phyloP scores from a whole-genome alignment of 30 jellyfish, hydroid and myxozoan genomes.

The Mastigias papua region DNA sequence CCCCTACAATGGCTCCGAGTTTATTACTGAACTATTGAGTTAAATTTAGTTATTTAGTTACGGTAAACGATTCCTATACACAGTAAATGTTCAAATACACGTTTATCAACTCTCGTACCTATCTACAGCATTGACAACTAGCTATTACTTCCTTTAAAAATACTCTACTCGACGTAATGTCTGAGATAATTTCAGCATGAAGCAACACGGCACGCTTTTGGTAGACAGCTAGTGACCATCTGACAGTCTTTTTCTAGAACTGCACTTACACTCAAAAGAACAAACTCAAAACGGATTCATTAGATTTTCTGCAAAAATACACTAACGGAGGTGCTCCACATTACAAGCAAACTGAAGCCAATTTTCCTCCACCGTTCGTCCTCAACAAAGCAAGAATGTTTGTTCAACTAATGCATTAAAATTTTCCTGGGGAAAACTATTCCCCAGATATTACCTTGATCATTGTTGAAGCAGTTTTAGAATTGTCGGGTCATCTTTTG shows the following conservation, averaged over 20 bases:
- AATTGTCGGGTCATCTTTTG: slow-evolving; percentile 97
- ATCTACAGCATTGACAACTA: not conserved
- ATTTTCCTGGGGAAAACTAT: not conserved
- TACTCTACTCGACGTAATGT: slow-evolving; percentile 18
- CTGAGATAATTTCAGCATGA: slow-evolving; percentile 28
- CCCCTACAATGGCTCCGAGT: too few relatives aligned
- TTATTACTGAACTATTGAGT: too few relatives aligned
- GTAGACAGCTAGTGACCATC: not conserved
- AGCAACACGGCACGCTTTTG: slow-evolving; percentile 7
- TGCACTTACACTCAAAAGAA: not conserved
- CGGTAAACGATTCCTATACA: not conserved
- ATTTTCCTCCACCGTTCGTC: not conserved
- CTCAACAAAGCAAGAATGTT: not conserved
- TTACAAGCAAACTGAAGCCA: not conserved
- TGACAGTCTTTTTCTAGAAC: not conserved
- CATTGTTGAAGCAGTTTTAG: slow-evolving; percentile 92
- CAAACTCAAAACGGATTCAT: not conserved
- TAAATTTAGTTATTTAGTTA: too few relatives aligned
- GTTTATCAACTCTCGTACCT: not conserved
- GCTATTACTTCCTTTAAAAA: slow-evolving; percentile 20
- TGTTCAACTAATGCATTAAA: slow-evolving; percentile 6
- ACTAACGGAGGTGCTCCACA: not conserved
- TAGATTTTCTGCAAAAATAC: not conserved
- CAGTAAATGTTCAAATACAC: not conserved
- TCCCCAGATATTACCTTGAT: slow-evolving; percentile 3